Evolutionary conservation across 2,797 vertebrate genomes (phyloP), one percentile per base, ranked within the genome.

Genomic region (Galagoides demidoff): DNA sequence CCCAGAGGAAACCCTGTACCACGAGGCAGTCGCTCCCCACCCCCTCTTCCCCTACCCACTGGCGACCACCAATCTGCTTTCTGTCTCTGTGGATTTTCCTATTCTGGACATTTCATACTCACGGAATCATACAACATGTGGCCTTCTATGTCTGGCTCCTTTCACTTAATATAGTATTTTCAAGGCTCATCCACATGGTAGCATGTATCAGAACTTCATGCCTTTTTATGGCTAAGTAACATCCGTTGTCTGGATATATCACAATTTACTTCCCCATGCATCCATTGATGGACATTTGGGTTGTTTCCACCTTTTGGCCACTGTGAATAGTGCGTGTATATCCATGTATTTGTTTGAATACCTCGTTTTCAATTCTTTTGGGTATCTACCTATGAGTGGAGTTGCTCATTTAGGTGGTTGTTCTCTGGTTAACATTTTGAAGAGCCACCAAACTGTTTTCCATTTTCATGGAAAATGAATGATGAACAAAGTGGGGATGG

Each of bases 61-160:
- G 45, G 76, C 0, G 83, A 79, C 14, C 34, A 79, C 29, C 39
- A 16, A 2, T 70, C 79, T 85, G 31, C 11, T 43, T 68, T 84
- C 37, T 49, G 49, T 86, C 68, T 79, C 45, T 23, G 3, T 45
- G 61, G 31, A 57, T 84, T 55, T 85, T 10, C 43, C 61, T 85
- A 2, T 49, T 92, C 70, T 90, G 74, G 39, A 66, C 10, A 25
- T 83, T 92, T 82, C 14, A 1, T 71, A n/a, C 29, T 23, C 13
- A 63, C 31, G 14, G 37, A 90, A 34, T 82, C 34, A 59, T 49
- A 85, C 1, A 37, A 13, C 19, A 34, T 4, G 17, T 68, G 55
- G 59, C 57, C 19, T 94, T 82, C 77, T 70, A 43, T 70, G 34
- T 61, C 52, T 84, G 59, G 63, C 34, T 86, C 94, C 14, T 76